Conservation (phyloP, 2,888 invertebrate species). For the Phalera bucephala region DNA sequence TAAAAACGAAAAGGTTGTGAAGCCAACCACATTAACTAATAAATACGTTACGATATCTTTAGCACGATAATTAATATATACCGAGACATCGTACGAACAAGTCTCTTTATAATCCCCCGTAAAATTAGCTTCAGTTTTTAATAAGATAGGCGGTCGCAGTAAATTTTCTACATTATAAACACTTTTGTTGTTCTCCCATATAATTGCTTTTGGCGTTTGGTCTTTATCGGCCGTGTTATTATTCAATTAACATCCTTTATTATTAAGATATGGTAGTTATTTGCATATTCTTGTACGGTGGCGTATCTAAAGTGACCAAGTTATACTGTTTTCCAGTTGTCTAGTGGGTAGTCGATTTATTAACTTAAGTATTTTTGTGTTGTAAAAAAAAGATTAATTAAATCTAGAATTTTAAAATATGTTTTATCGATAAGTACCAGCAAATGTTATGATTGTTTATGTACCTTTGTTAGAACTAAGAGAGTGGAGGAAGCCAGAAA, state of each 20-base stretch:
- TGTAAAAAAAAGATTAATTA: too few relatives aligned
- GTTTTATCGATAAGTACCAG: too few relatives aligned
- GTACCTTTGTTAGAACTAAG: too few relatives aligned
- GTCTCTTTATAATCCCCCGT: slow-evolving; percentile 40
- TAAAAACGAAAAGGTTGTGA: neutral
- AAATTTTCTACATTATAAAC: slow-evolving; percentile 9
- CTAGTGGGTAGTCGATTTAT: too few relatives aligned
- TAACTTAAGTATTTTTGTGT: too few relatives aligned
- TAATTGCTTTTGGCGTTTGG: slow-evolving; percentile 15
- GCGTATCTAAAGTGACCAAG: too few relatives aligned
- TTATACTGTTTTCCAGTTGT: too few relatives aligned
- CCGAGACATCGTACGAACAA: slow-evolving; percentile 18
- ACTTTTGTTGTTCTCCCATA: slow-evolving; percentile 12
- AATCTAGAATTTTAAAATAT: too few relatives aligned
- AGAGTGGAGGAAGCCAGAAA: too few relatives aligned
- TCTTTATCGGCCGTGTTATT: slow-evolving; percentile 21
- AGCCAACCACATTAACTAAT: neutral
- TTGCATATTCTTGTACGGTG: too few relatives aligned
- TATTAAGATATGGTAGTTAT: too few relatives aligned
- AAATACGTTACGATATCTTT: neutral
- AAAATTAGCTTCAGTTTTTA: slow-evolving; percentile 36
- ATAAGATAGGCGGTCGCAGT: slow-evolving; percentile 4
- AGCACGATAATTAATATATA: slow-evolving; percentile 34
- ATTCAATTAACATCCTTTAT: slow-evolving; percentile 12
- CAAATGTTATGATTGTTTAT: too few relatives aligned